A percentile compares a stretch with the other conserved stretches of the same genome.
These are phyloP conservation scores for Aphelinus certus DNA, from an alignment of 1,140 invertebrate species.

Conservation along the genomic window DNA sequence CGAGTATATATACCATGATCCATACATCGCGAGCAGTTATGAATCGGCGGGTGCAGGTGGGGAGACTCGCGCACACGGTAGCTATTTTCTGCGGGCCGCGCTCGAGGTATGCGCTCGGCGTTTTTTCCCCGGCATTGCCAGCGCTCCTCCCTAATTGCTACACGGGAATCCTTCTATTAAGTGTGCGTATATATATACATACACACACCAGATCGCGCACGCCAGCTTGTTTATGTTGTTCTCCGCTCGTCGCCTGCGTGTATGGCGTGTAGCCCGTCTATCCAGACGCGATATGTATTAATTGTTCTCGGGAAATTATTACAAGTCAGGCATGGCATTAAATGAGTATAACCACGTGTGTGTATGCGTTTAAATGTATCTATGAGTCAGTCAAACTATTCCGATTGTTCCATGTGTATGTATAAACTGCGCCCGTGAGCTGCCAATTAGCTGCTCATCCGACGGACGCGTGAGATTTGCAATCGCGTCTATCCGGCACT, in stretches of 20 bases:
- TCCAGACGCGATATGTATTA: constrained; percentile 6
- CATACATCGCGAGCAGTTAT: neutral
- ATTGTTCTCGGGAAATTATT: constrained; percentile 33
- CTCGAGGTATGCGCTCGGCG: constrained; percentile 3
- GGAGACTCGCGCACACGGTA: neutral
- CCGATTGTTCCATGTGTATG: too few relatives aligned
- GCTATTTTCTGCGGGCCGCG: constrained; percentile 19
- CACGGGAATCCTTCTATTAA: constrained; percentile 18
- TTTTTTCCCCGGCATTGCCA: constrained; percentile 26
- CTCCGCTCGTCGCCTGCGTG: neutral
- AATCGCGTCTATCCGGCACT: too few relatives aligned
- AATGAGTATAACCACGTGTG: too few relatives aligned
- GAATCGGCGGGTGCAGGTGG: neutral
- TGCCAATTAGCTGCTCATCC: too few relatives aligned
- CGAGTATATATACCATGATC: too few relatives aligned
- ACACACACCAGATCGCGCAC: too few relatives aligned
- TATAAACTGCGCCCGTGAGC: too few relatives aligned
- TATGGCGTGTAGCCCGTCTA: too few relatives aligned
- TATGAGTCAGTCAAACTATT: too few relatives aligned
- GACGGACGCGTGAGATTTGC: too few relatives aligned
- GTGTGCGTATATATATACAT: neutral
- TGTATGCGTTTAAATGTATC: too few relatives aligned
- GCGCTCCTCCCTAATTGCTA: constrained; percentile 37
- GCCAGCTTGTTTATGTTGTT: too few relatives aligned
- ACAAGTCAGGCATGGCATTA: neutral